These are phyloP conservation scores for Drosophila prosaltans DNA, from an alignment of 1,140 invertebrate genomes.

Conservation along the genomic window DNA sequence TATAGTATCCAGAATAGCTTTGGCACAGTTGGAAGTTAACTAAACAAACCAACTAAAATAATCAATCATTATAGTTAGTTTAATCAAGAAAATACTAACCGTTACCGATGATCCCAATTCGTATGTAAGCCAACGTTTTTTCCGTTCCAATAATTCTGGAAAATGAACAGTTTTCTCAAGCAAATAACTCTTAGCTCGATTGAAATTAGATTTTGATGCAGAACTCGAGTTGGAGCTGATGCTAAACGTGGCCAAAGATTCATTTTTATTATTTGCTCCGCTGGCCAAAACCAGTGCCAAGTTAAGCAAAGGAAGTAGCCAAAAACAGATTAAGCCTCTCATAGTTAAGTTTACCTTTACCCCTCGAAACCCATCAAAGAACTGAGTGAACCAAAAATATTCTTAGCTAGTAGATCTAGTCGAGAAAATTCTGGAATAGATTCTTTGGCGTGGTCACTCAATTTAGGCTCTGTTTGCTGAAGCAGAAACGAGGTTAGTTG, in stretches of 20 bases:
- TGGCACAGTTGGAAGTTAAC: slow-evolving; percentile 58
- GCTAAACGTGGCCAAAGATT: background rate
- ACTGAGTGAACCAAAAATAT: slow-evolving; percentile 2
- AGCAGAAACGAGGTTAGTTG: slow-evolving; percentile 55
- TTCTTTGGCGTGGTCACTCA: slow-evolving; percentile 45
- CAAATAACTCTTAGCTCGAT: slow-evolving; percentile 45
- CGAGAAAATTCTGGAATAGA: slow-evolving; percentile 9
- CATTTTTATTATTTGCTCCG: background rate
- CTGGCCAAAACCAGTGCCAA: background rate
- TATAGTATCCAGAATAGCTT: slow-evolving; percentile 53
- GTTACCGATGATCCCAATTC: slow-evolving; percentile 55
- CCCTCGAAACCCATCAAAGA: background rate
- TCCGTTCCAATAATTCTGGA: slow-evolving; percentile 43
- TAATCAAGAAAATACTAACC: slow-evolving; percentile 31
- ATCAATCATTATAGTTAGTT: background rate
- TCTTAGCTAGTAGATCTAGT: background rate
- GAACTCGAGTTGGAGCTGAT: no score
- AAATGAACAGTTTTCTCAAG: slow-evolving; percentile 35
- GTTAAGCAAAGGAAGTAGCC: slow-evolving; percentile 10
- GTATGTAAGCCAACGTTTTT: slow-evolving; percentile 70
- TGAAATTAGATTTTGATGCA: background rate
- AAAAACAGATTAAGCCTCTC: slow-evolving; percentile 29
- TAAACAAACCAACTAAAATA: background rate
- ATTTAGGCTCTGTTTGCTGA: slow-evolving; percentile 56
- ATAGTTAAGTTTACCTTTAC: slow-evolving; percentile 36